These are phyloP conservation scores for Acipenser transmontanus DNA, from an alignment of 2,797 vertebrate genomes.

Conservation along the genomic window DNA sequence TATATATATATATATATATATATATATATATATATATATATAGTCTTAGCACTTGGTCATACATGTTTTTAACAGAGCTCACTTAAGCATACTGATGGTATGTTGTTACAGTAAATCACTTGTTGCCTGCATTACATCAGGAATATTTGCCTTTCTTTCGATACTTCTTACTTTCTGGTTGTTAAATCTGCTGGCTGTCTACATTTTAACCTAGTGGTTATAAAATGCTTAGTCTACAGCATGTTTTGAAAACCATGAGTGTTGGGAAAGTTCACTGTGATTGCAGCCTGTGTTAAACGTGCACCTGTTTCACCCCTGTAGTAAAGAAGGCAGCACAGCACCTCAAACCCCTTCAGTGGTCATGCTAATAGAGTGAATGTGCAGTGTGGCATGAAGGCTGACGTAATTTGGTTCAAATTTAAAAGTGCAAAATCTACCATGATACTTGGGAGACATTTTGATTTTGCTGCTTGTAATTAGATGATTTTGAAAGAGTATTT, in stretches of 20 bases:
- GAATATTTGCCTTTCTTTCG: conserved; percentile 7
- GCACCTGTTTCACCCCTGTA: conserved; percentile 14
- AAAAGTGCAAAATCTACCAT: no score
- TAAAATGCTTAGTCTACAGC: conserved; percentile 11
- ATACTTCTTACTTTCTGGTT: not conserved
- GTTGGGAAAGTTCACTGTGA: conserved; percentile 36
- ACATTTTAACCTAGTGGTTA: conserved; percentile 9
- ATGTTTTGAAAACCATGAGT: conserved; percentile 1
- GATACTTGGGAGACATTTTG: no score
- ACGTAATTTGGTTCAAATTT: no score
- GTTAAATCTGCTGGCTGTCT: not conserved
- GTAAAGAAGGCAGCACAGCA: not conserved
- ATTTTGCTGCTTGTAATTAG: no score
- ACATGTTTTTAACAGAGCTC: conserved; percentile 15
- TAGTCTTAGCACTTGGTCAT: conserved; percentile 15
- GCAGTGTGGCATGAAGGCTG: not conserved
- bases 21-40: not conserved
- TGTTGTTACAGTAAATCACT: conserved; percentile 4
- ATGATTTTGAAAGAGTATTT: no score
- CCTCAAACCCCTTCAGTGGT: conserved; percentile 8
- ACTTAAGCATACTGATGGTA: conserved; percentile 7
- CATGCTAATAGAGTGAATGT: conserved; percentile 1
- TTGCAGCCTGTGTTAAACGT: conserved; percentile 33
- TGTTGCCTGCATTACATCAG: conserved; percentile 20
- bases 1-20: no score